A percentile compares a stretch with the other conserved stretches of the same genome.
Evolutionary conservation across 2,888 invertebrate species (phyloP).

Genomic region (Urechis unicinctus): DNA sequence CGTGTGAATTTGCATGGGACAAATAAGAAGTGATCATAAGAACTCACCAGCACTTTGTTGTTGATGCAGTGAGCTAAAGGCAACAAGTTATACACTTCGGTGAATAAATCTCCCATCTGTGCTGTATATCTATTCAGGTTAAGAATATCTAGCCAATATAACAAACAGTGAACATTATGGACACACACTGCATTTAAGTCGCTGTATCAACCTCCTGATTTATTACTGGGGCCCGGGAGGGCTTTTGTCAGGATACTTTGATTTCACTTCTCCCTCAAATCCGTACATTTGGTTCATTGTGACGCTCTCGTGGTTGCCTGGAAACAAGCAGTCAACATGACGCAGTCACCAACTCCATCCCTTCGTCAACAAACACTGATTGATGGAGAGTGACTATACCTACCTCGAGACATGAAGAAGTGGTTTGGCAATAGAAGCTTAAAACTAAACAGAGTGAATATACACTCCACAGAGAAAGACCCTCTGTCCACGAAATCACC

Average conservation of each 20-base stretch:
- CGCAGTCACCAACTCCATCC: no score
- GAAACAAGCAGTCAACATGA: conserved; percentile 1
- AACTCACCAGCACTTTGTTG: conserved; percentile 63
- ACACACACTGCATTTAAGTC: no score
- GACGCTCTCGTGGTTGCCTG: conserved; percentile 95
- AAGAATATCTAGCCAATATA: not conserved
- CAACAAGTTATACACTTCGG: conserved; percentile 96
- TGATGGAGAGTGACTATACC: not conserved
- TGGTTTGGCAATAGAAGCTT: conserved; percentile 92
- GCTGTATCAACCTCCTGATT: no score
- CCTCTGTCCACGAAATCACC: conserved; percentile 99
- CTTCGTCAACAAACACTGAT: not conserved
- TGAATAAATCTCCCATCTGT: conserved; percentile 95
- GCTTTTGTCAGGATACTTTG: conserved; percentile 69
- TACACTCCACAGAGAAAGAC: conserved; percentile 98
- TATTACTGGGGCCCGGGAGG: no score
- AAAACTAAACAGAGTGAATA: conserved; percentile 92
- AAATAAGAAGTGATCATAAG: no score
- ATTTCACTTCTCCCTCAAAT: conserved; percentile 95
- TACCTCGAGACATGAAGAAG: conserved; percentile 96
- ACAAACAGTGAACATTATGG: no score
- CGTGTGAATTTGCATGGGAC: not conserved
- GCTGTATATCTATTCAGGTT: conserved; percentile 59
- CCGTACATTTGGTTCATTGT: conserved; percentile 99
- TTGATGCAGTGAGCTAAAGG: conserved; percentile 95